Evolutionary conservation across 2,113 vertebrate species (phyloP).

Genomic region (Agapornis roseicollis): DNA sequence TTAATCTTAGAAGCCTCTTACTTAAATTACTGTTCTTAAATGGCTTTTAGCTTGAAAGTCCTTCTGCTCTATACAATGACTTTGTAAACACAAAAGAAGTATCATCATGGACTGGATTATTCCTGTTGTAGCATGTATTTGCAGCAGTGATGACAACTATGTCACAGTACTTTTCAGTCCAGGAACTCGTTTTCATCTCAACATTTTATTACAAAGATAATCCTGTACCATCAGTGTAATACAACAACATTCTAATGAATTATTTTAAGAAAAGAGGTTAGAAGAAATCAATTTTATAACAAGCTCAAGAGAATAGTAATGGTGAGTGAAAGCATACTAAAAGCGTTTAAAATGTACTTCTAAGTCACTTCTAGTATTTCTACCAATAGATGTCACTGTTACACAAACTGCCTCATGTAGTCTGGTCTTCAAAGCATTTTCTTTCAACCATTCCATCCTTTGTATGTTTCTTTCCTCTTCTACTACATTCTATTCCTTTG

Average conservation of each 20-base stretch:
- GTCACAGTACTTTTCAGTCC: neutral
- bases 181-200: neutral
- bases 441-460: neutral
- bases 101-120: neutral
- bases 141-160: neutral
- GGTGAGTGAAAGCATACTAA: neutral
- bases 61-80: neutral
- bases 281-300: neutral
- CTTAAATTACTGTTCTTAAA: neutral
- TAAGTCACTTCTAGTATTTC: neutral
- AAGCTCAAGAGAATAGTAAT: neutral
- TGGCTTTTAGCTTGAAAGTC: neutral
- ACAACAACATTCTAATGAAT: neutral
- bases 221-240: neutral
- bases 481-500: neutral
- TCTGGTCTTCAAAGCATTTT: neutral
- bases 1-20: neutral
- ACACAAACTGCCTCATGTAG: neutral
- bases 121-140: neutral
- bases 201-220: neutral
- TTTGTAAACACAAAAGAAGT: neutral
- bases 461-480: neutral
- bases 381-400: slow-evolving; percentile 71
- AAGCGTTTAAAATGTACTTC: neutral
- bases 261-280: neutral